Conservation (phyloP, 2,113 vertebrate species). For the Pteropus alecto region DNA sequence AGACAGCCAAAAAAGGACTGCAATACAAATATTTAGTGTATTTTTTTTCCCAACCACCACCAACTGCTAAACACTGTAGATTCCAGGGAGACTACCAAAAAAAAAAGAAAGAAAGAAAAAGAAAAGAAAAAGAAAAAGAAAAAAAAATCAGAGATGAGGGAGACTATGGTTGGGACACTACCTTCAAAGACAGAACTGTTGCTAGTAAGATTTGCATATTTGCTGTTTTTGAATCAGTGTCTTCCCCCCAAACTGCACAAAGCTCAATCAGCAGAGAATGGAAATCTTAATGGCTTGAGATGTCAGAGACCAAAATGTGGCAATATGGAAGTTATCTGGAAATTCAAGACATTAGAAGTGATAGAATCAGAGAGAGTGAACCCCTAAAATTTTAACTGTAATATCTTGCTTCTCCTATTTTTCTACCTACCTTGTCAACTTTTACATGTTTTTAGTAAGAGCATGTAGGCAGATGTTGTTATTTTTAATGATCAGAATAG, state of each 20-base stretch:
- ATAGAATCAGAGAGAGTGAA: not conserved
- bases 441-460: not conserved
- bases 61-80: not conserved
- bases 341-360: not conserved
- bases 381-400: not conserved
- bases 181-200: not conserved
- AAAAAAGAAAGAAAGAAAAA: not conserved
- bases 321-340: not conserved
- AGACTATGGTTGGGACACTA: not conserved
- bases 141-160: not conserved
- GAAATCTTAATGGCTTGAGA: not conserved
- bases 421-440: not conserved
- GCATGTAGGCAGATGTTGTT: not conserved
- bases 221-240: not conserved
- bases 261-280: not conserved
- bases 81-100: not conserved
- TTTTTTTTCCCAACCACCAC: not conserved
- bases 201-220: not conserved
- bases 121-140: not conserved
- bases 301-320: not conserved
- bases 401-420: not conserved
- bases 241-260: not conserved
- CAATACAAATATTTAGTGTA: not conserved
- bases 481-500: not conserved
- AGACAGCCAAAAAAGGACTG: not conserved